Conservation (phyloP, 2,888 invertebrate species). For the Hypolimnas misippus region DNA sequence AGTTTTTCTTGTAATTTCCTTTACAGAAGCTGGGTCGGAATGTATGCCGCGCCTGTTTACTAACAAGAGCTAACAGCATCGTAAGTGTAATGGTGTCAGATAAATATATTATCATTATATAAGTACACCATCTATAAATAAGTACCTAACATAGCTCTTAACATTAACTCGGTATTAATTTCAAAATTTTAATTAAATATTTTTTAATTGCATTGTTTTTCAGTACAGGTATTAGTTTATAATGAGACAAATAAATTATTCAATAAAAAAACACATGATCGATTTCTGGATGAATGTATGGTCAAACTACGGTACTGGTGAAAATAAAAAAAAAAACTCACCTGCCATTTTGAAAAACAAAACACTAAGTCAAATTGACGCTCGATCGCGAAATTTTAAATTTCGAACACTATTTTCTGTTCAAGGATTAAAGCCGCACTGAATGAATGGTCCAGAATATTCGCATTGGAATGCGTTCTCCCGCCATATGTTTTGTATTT, state of each 20-base stretch:
- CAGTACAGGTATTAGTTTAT: too few relatives aligned
- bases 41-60: slow-evolving; percentile 38
- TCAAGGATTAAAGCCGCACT: slow-evolving; percentile 58
- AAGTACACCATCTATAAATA: not conserved
- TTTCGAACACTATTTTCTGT: slow-evolving; percentile 49
- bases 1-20: slow-evolving; percentile 30
- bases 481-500: slow-evolving; percentile 74
- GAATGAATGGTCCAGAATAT: slow-evolving; percentile 66
- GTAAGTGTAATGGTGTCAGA: not conserved
- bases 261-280: too few relatives aligned
- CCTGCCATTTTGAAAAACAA: slow-evolving; percentile 45
- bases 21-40: slow-evolving; percentile 27
- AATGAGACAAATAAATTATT: too few relatives aligned
- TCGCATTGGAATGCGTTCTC: slow-evolving; percentile 59
- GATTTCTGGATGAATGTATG: too few relatives aligned
- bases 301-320: not conserved
- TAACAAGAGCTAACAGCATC: slow-evolving; percentile 29
- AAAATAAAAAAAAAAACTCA: slow-evolving; percentile 36
- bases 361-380: not conserved
- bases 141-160: not conserved
- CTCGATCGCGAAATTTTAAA: slow-evolving; percentile 25
- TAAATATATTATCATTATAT: not conserved
- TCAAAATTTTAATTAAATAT: too few relatives aligned
- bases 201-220: not conserved
- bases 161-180: not conserved